Evolutionary conservation across 2,113 vertebrate species (phyloP).

Genomic region (Cygnus buccinator): DNA sequence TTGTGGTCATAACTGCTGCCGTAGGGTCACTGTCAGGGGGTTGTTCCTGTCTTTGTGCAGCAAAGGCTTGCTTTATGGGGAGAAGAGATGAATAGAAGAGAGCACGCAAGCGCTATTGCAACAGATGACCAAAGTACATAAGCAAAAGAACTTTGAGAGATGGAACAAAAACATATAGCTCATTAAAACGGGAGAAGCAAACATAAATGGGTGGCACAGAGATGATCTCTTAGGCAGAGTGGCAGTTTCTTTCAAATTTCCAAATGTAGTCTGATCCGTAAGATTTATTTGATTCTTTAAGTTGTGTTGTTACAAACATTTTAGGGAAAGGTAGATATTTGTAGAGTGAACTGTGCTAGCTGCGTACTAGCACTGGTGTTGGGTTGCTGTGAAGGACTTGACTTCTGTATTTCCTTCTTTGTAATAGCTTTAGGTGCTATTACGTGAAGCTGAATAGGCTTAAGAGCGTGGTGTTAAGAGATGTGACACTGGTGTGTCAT

Average conservation of each 20-base stretch:
- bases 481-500: too few relatives aligned
- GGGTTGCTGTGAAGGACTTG: neutral
- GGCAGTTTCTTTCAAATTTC: neutral
- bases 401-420: neutral
- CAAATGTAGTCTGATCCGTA: neutral
- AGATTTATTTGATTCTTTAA: neutral
- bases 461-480: neutral
- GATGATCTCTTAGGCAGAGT: neutral
- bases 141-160: neutral
- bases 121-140: neutral
- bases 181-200: neutral
- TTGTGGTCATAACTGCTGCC: neutral
- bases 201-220: neutral
- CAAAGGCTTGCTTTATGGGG: neutral
- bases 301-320: neutral
- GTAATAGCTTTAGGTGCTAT: neutral
- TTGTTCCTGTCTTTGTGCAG: neutral
- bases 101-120: neutral
- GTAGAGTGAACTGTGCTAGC: neutral
- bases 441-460: neutral
- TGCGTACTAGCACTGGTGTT: neutral
- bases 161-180: neutral
- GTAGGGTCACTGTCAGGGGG: fast-evolving
- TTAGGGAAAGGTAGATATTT: neutral
- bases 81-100: neutral